Percentiles rank a stretch among this genome's conserved stretches.
These are phyloP conservation scores for Parotocinclus haroldoi DNA, from an alignment of 2,797 vertebrate species.

Conservation along the genomic window DNA sequence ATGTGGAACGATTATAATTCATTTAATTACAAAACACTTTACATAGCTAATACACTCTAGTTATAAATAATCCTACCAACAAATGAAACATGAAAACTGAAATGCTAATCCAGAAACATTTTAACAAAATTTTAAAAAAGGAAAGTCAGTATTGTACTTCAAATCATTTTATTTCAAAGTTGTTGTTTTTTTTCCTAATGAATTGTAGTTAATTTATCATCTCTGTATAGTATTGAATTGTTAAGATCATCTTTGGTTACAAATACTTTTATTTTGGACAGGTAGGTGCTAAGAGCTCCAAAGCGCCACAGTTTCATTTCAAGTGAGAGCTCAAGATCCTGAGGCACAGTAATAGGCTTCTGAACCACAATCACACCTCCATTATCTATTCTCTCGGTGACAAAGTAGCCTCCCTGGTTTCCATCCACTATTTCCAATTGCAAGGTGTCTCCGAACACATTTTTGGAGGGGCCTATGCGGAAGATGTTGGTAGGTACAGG, in stretches of 20 bases:
- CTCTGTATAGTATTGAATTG: slow-evolving; percentile 45
- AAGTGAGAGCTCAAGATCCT: slow-evolving; percentile 87
- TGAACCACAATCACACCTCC: slow-evolving; percentile 87
- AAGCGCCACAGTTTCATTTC: slow-evolving; percentile 86
- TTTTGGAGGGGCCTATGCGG: slow-evolving; percentile 92
- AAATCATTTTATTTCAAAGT: no score
- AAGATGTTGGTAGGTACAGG: slow-evolving; percentile 91
- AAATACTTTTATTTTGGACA: slow-evolving; percentile 89
- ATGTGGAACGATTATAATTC: no score
- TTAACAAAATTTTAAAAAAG: no score
- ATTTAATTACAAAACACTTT: no score
- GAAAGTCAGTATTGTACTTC: no score
- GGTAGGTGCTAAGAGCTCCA: slow-evolving; percentile 77
- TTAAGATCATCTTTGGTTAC: slow-evolving; percentile 79
- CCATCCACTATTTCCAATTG: slow-evolving; percentile 85
- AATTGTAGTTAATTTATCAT: no score
- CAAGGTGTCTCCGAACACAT: slow-evolving; percentile 83
- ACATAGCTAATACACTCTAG: no score
- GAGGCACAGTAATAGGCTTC: slow-evolving; percentile 75
- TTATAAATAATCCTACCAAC: no score
- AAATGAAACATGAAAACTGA: no score
- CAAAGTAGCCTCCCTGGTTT: slow-evolving; percentile 88
- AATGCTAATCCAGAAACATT: no score
- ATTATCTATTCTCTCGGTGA: slow-evolving; percentile 71
- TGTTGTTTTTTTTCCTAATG: no score